These are phyloP conservation scores for Goniozus legneri DNA, from an alignment of 1,140 invertebrate species.

Conservation along the genomic window DNA sequence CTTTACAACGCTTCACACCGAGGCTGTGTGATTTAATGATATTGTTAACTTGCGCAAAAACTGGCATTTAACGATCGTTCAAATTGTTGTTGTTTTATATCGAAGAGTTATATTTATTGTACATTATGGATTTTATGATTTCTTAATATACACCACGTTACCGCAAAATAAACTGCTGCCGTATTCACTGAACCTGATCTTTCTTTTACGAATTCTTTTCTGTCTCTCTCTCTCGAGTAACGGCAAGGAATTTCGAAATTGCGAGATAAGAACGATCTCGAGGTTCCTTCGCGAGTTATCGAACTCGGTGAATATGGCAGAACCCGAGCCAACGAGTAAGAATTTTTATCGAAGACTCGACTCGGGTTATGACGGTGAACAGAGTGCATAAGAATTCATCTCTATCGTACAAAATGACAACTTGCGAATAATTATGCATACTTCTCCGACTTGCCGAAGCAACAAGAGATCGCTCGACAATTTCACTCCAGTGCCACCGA, in stretches of 20 bases:
- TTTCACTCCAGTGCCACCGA: too few species aligned
- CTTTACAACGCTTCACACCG: slow-evolving; percentile 31
- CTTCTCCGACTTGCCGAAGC: too few species aligned
- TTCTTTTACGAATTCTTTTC: slow-evolving; percentile 9
- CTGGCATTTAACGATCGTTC: slow-evolving; percentile 14
- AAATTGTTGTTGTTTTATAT: slow-evolving; percentile 20
- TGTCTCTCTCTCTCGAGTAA: slow-evolving; percentile 11
- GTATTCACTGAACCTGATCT: slow-evolving; percentile 45
- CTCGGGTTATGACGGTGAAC: slow-evolving; percentile 19
- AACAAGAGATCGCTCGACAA: too few species aligned
- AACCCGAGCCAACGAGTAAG: too few species aligned
- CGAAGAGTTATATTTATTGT: slow-evolving; percentile 29
- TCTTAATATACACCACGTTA: slow-evolving; percentile 44
- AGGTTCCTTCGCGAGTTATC: not conserved
- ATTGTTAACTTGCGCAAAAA: slow-evolving; percentile 15
- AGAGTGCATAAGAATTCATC: slow-evolving; percentile 13
- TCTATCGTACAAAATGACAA: slow-evolving; percentile 4
- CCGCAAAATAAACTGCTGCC: slow-evolving; percentile 40
- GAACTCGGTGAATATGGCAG: slow-evolving; percentile 40
- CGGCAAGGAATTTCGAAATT: slow-evolving; percentile 10
- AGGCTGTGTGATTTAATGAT: slow-evolving; percentile 28
- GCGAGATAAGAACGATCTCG: not conserved
- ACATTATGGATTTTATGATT: slow-evolving; percentile 32
- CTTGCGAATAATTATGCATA: too few species aligned
- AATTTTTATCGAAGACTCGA: too few species aligned